A percentile compares a stretch with the other conserved stretches of the same genome.
Conservation (phyloP, 2,888 invertebrate species). For the Exephanes ischioxanthus region DNA sequence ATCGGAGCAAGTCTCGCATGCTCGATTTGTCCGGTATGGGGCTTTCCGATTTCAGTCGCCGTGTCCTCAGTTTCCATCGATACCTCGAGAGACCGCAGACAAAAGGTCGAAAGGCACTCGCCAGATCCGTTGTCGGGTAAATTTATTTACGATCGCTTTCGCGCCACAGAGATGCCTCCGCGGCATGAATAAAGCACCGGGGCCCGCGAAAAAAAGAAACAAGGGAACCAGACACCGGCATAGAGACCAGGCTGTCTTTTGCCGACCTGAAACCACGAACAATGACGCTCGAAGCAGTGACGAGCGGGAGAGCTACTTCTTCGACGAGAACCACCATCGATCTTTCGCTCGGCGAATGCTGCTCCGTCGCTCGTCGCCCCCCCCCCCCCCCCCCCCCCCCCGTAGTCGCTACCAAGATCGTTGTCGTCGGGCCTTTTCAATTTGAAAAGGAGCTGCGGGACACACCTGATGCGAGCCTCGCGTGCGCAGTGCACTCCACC, state of each 20-base stretch:
- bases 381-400: not conserved
- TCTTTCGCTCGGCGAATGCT: conserved; percentile 16
- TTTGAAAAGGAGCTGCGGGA: conserved; percentile 16
- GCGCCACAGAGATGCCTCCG: not conserved
- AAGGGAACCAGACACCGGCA: not conserved
- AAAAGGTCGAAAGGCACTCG: too few species aligned
- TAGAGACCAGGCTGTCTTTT: not conserved
- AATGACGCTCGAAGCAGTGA: not conserved
- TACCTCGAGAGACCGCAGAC: too few species aligned
- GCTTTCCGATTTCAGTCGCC: too few species aligned
- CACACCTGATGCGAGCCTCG: not conserved
- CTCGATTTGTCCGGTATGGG: too few species aligned
- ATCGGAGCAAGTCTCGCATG: too few species aligned
- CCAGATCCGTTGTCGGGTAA: too few species aligned
- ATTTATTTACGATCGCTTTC: not conserved
- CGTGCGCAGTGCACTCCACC: not conserved
- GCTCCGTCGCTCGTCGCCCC: conserved; percentile 9
- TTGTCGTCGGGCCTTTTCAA: conserved; percentile 48
- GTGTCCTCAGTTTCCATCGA: too few species aligned
- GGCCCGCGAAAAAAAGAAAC: not conserved
- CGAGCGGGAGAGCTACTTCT: not conserved
- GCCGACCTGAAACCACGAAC: conserved; percentile 1
- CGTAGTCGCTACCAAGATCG: not conserved
- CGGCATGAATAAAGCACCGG: not conserved
- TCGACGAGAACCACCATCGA: conserved; percentile 15